Percentiles rank a stretch among this genome's conserved stretches.
Conservation (phyloP, 1,140 invertebrate species). For the Nebria ingens region DNA sequence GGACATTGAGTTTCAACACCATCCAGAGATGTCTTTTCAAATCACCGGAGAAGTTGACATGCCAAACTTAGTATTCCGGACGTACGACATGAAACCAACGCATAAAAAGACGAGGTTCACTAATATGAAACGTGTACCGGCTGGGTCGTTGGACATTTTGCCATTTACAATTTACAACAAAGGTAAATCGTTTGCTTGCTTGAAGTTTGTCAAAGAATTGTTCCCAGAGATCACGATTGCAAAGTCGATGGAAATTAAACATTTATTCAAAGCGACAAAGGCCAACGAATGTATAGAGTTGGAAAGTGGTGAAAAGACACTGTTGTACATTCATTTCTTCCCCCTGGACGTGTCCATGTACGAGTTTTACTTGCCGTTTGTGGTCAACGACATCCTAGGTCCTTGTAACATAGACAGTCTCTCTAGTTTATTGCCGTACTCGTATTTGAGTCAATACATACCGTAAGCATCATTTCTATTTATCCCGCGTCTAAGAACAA, state of each 20-base stretch:
- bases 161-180: conserved; percentile 22
- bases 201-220: conserved; percentile 24
- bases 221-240: conserved; percentile 26
- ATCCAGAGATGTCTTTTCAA: conserved; percentile 14
- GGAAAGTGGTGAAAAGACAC: conserved; percentile 10
- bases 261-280: neutral
- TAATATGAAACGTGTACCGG: conserved; percentile 21
- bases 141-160: conserved; percentile 18
- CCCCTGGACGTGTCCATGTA: conserved; percentile 24
- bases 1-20: conserved; percentile 8
- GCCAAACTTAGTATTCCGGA: conserved; percentile 24
- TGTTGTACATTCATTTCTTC: conserved; percentile 27
- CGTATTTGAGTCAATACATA: neutral
- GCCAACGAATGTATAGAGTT: conserved; percentile 7
- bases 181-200: conserved; percentile 16
- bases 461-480: neutral
- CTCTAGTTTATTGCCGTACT: neutral
- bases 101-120: conserved; percentile 21
- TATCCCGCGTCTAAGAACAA: neutral
- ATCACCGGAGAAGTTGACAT: conserved; percentile 23
- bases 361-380: conserved; percentile 26
- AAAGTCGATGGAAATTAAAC: conserved; percentile 3
- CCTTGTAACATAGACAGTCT: conserved; percentile 6
- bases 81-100: no score
- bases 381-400: conserved; percentile 28